phyloP scores from a whole-genome alignment of 2,113 vertebrate genomes.

The Aptenodytes patagonicus region DNA sequence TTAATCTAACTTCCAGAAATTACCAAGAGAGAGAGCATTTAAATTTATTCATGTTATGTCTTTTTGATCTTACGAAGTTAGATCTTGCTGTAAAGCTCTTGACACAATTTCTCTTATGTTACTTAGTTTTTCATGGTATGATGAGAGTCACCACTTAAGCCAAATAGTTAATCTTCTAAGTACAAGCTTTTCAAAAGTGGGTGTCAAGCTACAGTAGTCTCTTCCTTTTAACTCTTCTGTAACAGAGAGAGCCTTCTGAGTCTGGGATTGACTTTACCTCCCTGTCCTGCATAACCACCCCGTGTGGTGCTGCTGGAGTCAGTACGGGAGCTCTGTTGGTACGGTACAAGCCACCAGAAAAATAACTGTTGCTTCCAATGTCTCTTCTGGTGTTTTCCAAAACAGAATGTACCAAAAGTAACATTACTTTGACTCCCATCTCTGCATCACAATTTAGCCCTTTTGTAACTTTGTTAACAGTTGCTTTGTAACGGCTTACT shows the following conservation, averaged over 20 bases:
- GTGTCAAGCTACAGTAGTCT: not conserved
- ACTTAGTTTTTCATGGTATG: not conserved
- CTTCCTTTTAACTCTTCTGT: not conserved
- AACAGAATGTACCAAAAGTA: not conserved
- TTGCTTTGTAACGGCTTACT: not conserved
- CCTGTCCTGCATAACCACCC: not conserved
- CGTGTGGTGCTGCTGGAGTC: rapidly evolving
- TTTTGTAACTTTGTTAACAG: not conserved
- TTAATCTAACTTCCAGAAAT: not conserved
- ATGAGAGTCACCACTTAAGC: not conserved
- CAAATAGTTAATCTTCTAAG: not conserved
- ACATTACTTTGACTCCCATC: not conserved
- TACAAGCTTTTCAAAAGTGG: not conserved
- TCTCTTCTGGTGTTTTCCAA: not conserved
- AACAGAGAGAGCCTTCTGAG: not conserved
- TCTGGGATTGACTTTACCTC: not conserved
- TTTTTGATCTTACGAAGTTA: not conserved
- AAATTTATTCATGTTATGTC: not conserved
- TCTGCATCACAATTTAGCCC: not conserved
- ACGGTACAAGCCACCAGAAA: not conserved
- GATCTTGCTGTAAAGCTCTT: not conserved
- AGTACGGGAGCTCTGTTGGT: not conserved
- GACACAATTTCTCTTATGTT: not conserved
- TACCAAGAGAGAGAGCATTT: not conserved
- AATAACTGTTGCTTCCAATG: not conserved